Conservation (phyloP, 2,888 invertebrate genomes). For the Halictus ligatus region DNA sequence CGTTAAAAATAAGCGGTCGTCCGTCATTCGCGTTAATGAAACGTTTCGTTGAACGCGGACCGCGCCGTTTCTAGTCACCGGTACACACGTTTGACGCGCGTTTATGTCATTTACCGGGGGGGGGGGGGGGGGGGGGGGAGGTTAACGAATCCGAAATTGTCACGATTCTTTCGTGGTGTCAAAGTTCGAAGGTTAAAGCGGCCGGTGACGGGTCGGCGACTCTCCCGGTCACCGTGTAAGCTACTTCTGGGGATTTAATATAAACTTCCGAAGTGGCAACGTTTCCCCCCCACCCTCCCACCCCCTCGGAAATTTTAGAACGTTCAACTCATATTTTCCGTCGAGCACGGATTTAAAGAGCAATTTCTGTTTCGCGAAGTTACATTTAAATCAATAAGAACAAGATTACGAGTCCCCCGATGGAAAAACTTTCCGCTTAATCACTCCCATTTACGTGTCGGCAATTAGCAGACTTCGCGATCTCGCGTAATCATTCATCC, state of each 20-base stretch:
- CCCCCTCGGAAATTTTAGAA: slow-evolving; percentile 17
- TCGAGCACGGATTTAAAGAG: slow-evolving; percentile 26
- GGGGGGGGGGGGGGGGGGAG: background rate
- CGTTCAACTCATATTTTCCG: slow-evolving; percentile 23
- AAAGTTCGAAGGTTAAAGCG: background rate
- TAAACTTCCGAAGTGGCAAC: slow-evolving; percentile 23
- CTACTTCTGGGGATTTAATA: background rate
- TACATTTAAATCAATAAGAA: slow-evolving; percentile 56
- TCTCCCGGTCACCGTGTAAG: background rate
- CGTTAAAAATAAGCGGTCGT: background rate
- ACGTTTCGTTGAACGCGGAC: background rate
- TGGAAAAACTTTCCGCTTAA: slow-evolving; percentile 56
- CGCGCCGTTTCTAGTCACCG: background rate
- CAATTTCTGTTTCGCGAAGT: slow-evolving; percentile 41
- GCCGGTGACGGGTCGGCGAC: background rate
- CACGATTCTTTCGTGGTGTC: background rate
- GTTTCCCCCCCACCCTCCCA: too few relatives aligned
- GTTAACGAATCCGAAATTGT: background rate
- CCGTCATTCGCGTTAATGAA: background rate
- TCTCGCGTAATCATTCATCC: slow-evolving; percentile 39
- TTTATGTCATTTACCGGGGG: background rate
- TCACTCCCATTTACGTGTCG: slow-evolving; percentile 47
- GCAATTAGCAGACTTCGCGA: slow-evolving; percentile 46
- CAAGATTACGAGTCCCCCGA: slow-evolving; percentile 46
- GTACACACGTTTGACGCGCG: background rate